A percentile compares a stretch with the other conserved stretches of the same genome.
These are phyloP conservation scores for Linhomoeus sp. DNA, from an alignment of 2,888 invertebrate species.

Conservation along the genomic window DNA sequence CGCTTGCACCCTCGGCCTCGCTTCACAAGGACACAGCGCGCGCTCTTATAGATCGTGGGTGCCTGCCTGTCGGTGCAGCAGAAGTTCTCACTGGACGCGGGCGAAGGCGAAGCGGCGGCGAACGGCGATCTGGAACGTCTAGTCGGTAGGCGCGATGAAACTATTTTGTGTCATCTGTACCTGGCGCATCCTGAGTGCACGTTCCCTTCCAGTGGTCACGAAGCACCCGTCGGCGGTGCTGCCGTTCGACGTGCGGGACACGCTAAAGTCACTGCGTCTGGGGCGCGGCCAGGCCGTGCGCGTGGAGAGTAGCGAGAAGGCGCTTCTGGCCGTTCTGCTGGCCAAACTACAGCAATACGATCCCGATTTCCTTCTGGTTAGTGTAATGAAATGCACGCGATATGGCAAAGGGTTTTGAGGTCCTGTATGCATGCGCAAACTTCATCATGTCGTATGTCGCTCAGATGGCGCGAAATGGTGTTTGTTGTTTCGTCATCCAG, in stretches of 20 bases:
- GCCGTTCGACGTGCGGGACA: conserved; percentile 59
- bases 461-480: too few relatives aligned
- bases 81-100: conserved; percentile 3
- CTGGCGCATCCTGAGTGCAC: too few relatives aligned
- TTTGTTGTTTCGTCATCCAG: too few relatives aligned
- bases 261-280: conserved; percentile 39
- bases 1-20: too few relatives aligned
- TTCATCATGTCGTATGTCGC: neutral
- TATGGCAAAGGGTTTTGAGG: too few relatives aligned
- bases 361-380: conserved; percentile 65
- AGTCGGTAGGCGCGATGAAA: too few relatives aligned
- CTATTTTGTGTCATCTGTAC: too few relatives aligned
- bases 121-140: too few relatives aligned
- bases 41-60: neutral
- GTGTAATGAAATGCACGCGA: too few relatives aligned
- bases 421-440: neutral
- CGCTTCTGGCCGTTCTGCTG: conserved; percentile 62
- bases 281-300: too few relatives aligned
- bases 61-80: neutral
- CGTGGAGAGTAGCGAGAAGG: conserved; percentile 60
- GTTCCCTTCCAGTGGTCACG: conserved; percentile 46
- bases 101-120: too few relatives aligned
- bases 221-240: conserved; percentile 56
- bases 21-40: too few relatives aligned
- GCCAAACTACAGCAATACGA: conserved; percentile 66